Conservation (phyloP, 1,140 invertebrate genomes). For the Manduca sexta region DNA sequence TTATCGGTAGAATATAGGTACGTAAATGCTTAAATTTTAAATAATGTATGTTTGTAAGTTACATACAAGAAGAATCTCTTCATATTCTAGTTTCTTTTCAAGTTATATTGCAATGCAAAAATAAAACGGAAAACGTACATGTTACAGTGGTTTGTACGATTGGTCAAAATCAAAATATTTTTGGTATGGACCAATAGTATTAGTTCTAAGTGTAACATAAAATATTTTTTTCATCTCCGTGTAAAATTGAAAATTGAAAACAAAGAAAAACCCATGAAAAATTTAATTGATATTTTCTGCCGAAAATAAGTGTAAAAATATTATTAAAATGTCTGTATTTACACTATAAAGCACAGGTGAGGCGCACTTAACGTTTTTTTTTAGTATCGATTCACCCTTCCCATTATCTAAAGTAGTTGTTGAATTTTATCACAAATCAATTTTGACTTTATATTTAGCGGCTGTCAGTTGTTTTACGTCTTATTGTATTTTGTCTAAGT, state of each 20-base stretch:
- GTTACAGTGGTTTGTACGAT: too few relatives aligned
- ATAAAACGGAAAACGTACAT: too few relatives aligned
- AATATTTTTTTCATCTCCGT: not conserved
- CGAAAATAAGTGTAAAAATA: constrained; percentile 38
- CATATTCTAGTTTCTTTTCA: too few relatives aligned
- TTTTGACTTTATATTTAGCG: constrained; percentile 51
- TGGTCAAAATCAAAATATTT: too few relatives aligned
- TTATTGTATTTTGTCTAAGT: constrained; percentile 37
- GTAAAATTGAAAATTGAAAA: constrained; percentile 37
- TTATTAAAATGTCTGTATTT: constrained; percentile 39
- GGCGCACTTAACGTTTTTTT: constrained; percentile 4
- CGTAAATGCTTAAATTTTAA: too few relatives aligned
- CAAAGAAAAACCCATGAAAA: constrained; percentile 50
- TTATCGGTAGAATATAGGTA: too few relatives aligned
- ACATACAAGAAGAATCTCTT: too few relatives aligned
- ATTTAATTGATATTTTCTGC: constrained; percentile 43
- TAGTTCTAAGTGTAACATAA: not conserved
- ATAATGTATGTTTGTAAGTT: too few relatives aligned
- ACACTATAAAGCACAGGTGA: constrained; percentile 52
- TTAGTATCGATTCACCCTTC: not conserved
- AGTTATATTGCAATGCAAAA: too few relatives aligned
- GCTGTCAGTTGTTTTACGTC: constrained; percentile 71
- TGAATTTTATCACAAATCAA: constrained; percentile 37
- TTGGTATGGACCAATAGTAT: not conserved
- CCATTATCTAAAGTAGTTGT: constrained; percentile 12